Evolutionary conservation across 2,113 vertebrate genomes (phyloP).

Genomic region (Spea bombifrons): DNA sequence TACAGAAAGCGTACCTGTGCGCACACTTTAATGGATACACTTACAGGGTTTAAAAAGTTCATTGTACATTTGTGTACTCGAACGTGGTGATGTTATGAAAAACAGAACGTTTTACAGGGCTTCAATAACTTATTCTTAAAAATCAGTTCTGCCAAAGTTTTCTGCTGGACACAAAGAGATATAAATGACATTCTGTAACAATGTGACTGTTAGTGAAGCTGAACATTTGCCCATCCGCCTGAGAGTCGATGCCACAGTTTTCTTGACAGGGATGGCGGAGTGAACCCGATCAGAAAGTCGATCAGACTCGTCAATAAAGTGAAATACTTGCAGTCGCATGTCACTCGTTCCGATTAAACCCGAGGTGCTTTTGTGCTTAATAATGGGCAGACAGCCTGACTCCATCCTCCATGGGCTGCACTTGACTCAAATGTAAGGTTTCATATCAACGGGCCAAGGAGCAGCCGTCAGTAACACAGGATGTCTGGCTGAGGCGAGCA

Average conservation of each 20-base stretch:
- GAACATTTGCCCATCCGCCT: conserved; percentile 74
- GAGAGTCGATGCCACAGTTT: conserved; percentile 76
- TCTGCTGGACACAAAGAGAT: no score
- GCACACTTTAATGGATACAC: no score
- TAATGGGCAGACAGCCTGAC: conserved; percentile 78
- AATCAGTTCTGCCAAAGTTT: no score
- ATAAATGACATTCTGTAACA: no score
- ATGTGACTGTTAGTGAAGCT: no score
- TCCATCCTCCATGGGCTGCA: conserved; percentile 62
- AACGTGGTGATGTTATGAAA: no score
- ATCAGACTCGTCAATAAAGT: conserved; percentile 70
- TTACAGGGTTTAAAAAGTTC: no score
- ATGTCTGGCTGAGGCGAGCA: conserved; percentile 63
- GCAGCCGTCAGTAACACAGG: conserved; percentile 63
- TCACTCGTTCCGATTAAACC: conserved; percentile 65
- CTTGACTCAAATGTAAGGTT: conserved; percentile 54
- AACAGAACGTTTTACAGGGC: no score
- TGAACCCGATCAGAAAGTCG: conserved; percentile 79
- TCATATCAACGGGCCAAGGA: conserved; percentile 65
- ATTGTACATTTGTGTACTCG: no score
- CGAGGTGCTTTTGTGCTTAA: conserved; percentile 57
- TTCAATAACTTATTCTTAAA: no score
- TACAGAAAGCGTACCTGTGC: no score
- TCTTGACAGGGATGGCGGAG: conserved; percentile 64
- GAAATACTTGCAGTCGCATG: conserved; percentile 66